Percentiles rank a stretch among this genome's conserved stretches.
phyloP scores from a whole-genome alignment of 2,888 invertebrate genomes.

The Athetis lepigone region DNA sequence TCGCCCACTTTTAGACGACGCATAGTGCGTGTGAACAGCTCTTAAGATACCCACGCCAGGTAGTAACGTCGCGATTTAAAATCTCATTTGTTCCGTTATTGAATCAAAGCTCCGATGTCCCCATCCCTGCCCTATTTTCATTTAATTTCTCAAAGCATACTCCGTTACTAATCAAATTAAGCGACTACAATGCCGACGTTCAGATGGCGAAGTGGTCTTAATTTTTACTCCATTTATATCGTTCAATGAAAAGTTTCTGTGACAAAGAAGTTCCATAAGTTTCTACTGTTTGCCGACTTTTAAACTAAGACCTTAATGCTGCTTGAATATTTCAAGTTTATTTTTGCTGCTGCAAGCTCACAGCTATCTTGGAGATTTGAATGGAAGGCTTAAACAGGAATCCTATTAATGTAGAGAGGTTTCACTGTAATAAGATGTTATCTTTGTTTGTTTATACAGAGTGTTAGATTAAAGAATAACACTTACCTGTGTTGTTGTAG shows the following conservation, averaged over 20 bases:
- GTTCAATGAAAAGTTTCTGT: conserved; percentile 21
- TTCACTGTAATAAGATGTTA: conserved; percentile 11
- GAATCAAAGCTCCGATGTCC: conserved; percentile 16
- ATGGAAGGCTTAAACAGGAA: conserved; percentile 14
- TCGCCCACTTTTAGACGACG: too few species aligned
- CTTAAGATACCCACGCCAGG: neutral
- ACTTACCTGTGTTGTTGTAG: too few species aligned
- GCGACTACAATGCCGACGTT: conserved; percentile 13
- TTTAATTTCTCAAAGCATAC: conserved; percentile 29
- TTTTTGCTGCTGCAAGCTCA: conserved; percentile 6
- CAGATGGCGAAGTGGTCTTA: neutral
- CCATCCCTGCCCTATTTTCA: conserved; percentile 1
- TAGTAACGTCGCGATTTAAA: conserved; percentile 1
- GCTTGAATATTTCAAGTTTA: conserved; percentile 17
- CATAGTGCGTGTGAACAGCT: too few species aligned
- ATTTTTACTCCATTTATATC: conserved; percentile 22
- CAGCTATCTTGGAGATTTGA: neutral
- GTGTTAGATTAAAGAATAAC: neutral
- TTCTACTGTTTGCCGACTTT: conserved; percentile 27
- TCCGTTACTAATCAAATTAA: conserved; percentile 28
- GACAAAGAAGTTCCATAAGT: conserved; percentile 15
- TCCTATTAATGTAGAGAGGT: conserved; percentile 33
- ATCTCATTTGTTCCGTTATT: conserved; percentile 19
- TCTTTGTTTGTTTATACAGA: neutral
- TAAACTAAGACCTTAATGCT: conserved; percentile 15